A percentile compares a stretch with the other conserved stretches of the same genome.
These are phyloP conservation scores for Osedax frankpressi DNA, from an alignment of 2,888 invertebrate species.

Conservation along the genomic window DNA sequence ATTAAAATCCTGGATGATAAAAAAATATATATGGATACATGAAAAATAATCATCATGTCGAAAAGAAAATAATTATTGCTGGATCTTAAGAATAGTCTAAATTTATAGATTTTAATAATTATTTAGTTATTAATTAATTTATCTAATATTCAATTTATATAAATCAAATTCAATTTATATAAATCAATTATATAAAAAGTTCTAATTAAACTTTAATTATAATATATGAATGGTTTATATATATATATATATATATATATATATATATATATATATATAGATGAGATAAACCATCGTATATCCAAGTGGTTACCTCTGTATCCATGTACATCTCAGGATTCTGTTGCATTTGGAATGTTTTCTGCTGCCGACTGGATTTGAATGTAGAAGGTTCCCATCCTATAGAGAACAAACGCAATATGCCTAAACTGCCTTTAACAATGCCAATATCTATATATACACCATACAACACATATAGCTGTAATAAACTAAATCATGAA, in stretches of 20 bases:
- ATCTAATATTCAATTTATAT: no score
- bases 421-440: no score
- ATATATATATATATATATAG: neutral
- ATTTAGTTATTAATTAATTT: no score
- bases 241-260: neutral
- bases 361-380: constrained; percentile 70
- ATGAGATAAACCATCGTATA: neutral
- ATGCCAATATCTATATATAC: no score
- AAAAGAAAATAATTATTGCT: no score
- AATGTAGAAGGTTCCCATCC: constrained; percentile 85
- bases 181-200: neutral
- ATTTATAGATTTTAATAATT: no score
- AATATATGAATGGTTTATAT: neutral
- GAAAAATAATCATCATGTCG: no score
- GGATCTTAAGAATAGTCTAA: no score
- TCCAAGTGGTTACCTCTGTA: constrained; percentile 56
- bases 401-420: no score
- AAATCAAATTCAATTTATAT: neutral
- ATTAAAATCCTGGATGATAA: neutral
- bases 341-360: constrained; percentile 52
- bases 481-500: no score
- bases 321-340: constrained; percentile 93
- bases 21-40: no score
- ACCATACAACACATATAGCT: no score
- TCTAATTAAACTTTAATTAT: neutral